These are phyloP conservation scores for Dufourea novaeangliae DNA, from an alignment of 1,140 invertebrate species.

Conservation along the genomic window DNA sequence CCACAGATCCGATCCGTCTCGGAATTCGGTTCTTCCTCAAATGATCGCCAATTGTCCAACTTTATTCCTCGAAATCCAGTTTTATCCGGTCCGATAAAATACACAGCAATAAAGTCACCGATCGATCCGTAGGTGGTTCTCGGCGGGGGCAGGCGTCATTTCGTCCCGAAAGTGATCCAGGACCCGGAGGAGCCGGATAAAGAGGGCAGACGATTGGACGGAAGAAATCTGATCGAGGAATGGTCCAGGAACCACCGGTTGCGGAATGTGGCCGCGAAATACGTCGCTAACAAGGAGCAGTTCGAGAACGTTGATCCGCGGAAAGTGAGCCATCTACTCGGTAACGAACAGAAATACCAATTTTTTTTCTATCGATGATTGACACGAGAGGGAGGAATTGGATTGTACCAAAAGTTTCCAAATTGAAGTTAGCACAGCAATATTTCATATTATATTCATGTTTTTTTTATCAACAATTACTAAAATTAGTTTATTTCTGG, in stretches of 20 bases:
- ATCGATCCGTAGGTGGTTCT: constrained; percentile 85
- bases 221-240: constrained; percentile 87
- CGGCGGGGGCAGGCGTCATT: constrained; percentile 88
- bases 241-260: constrained; percentile 86
- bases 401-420: no score
- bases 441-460: no score
- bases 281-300: constrained; percentile 86
- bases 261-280: constrained; percentile 82
- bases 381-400: no score
- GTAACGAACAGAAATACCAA: constrained; percentile 72
- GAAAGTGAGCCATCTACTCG: constrained; percentile 87
- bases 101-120: constrained; percentile 26
- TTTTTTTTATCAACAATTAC: no score
- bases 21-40: no score
- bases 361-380: neutral
- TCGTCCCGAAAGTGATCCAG: constrained; percentile 84
- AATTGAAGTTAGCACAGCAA: no score
- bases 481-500: no score
- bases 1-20: neutral
- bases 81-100: constrained; percentile 32
- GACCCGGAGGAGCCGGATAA: constrained; percentile 83
- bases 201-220: constrained; percentile 85
- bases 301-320: constrained; percentile 84
- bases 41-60: constrained; percentile 16
- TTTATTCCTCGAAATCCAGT: constrained; percentile 27